Evolutionary conservation across 2,888 invertebrate species (phyloP).

Genomic region (Phyllotreta cruciferae): DNA sequence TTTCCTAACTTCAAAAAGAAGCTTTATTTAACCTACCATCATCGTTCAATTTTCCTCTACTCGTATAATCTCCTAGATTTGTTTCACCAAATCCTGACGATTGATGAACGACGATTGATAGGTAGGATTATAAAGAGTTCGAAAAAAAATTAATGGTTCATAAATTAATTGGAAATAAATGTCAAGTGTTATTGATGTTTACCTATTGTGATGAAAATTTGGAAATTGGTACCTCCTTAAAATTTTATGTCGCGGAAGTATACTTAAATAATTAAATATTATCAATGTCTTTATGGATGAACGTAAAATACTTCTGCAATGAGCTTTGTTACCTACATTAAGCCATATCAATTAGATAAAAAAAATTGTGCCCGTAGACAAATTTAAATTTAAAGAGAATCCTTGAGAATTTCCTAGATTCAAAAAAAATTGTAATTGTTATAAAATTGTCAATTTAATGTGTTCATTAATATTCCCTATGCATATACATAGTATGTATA

Average conservation of each 20-base stretch:
- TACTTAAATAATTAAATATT: neutral
- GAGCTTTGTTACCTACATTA: constrained; percentile 2
- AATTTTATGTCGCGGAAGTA: neutral
- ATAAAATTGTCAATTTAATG: constrained; percentile 57
- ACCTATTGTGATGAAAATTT: constrained; percentile 11
- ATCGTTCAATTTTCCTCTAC: constrained; percentile 9
- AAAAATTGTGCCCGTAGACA: constrained; percentile 3
- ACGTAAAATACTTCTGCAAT: constrained; percentile 5
- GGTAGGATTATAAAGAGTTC: constrained; percentile 9
- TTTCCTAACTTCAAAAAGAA: neutral
- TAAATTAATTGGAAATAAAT: constrained; percentile 1
- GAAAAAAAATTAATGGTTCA: constrained; percentile 5
- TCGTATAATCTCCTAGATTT: too few relatives aligned
- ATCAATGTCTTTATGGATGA: neutral
- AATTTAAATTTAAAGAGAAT: constrained; percentile 9
- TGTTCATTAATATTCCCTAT: constrained; percentile 51
- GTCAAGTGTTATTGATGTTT: constrained; percentile 6
- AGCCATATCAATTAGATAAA: constrained; percentile 13
- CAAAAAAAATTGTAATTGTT: constrained; percentile 14
- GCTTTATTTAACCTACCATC: constrained; percentile 15
- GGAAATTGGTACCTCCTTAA: neutral
- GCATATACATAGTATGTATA: constrained; percentile 23
- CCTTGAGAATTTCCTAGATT: constrained; percentile 7
- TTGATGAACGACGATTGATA: too few relatives aligned
- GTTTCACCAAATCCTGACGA: too few relatives aligned